Evolutionary conservation across 92 coral and sea anemone species (phyloP).

Genomic region (Phymanthus crucifer): DNA sequence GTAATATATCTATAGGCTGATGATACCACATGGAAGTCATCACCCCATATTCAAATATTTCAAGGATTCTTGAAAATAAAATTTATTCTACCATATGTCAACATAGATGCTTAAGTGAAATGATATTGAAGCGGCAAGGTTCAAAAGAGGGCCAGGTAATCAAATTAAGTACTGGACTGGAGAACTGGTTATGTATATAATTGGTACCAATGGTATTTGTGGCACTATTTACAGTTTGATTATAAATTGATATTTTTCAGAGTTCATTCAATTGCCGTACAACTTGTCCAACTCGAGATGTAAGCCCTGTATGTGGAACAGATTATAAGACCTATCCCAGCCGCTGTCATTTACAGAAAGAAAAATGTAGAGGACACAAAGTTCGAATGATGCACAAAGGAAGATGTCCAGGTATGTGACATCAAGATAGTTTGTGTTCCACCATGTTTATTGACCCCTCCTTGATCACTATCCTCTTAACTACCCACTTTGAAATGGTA

Average conservation of each 20-base stretch:
- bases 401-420: constrained; percentile 68
- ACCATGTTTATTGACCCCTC: not conserved
- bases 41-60: too few species aligned
- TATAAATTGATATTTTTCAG: not conserved
- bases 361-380: constrained; percentile 70
- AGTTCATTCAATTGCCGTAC: constrained; percentile 30
- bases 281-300: constrained; percentile 53
- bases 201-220: not conserved
- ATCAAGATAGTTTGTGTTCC: not conserved
- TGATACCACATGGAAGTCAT: too few species aligned
- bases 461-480: too few species aligned
- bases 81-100: too few species aligned
- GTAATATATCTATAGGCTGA: too few species aligned
- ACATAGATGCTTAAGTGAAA: too few species aligned
- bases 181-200: too few species aligned
- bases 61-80: too few species aligned
- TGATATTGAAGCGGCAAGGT: too few species aligned
- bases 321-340: constrained; percentile 83
- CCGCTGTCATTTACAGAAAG: constrained; percentile 74
- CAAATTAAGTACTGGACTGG: too few species aligned
- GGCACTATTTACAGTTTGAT: not conserved
- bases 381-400: constrained; percentile 73
- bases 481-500: too few species aligned
- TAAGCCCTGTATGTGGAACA: constrained; percentile 82
- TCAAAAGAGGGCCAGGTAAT: too few species aligned